These are phyloP conservation scores for Plusia festucae DNA, from an alignment of 2,888 invertebrate genomes.

Conservation along the genomic window DNA sequence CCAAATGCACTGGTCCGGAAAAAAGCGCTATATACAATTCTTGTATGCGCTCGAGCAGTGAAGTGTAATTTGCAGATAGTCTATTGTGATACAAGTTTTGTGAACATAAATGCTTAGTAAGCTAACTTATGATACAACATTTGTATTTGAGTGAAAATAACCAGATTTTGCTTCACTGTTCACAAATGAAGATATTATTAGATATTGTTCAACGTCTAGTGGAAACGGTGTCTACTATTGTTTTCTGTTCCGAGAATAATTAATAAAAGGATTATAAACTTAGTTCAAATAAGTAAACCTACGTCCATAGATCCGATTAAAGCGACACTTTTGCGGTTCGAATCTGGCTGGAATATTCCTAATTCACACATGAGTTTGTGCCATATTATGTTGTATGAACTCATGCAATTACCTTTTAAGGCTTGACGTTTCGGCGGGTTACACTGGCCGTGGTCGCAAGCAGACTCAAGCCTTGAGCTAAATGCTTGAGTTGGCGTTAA, in stretches of 20 bases:
- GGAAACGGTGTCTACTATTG: background rate
- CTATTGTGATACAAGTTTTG: constrained; percentile 2
- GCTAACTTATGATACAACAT: constrained; percentile 2
- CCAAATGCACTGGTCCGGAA: background rate
- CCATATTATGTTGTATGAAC: too few species aligned
- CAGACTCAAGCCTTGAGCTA: too few species aligned
- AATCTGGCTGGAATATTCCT: background rate
- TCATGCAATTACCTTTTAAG: too few species aligned
- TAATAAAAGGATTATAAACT: background rate
- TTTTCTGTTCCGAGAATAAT: background rate
- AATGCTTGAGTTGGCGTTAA: too few species aligned
- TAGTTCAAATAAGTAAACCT: constrained; percentile 1
- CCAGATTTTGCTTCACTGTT: background rate
- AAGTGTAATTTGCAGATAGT: constrained; percentile 1
- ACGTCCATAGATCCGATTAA: background rate
- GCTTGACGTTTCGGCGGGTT: too few species aligned
- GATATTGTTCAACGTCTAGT: background rate
- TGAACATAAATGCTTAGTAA: constrained; percentile 1
- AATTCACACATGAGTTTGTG: constrained; percentile 2
- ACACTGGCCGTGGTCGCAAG: too few species aligned
- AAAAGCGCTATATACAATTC: constrained; percentile 2
- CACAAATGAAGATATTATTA: background rate
- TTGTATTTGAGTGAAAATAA: background rate
- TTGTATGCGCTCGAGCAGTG: background rate
- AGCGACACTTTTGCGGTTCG: background rate